Conservation (phyloP, 1,140 invertebrate genomes). For the Drosophila eugracilis region DNA sequence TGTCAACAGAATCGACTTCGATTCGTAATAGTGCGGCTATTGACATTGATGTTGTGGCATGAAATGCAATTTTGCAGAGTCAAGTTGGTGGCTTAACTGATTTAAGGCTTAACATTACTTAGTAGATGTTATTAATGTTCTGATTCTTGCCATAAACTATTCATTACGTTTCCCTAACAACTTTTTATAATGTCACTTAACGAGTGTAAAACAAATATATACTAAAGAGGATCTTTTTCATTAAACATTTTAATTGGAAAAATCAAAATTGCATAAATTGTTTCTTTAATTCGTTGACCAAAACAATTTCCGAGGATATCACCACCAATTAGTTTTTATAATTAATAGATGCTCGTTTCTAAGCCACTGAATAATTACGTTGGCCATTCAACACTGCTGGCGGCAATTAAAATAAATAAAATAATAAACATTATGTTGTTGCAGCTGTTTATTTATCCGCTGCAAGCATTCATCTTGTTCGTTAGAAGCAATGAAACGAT, state of each 20-base stretch:
- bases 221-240: too few species aligned
- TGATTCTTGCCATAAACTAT: too few species aligned
- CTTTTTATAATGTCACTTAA: too few species aligned
- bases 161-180: too few species aligned
- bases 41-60: neutral
- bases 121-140: neutral
- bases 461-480: conserved; percentile 15
- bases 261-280: too few species aligned
- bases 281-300: neutral
- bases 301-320: neutral
- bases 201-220: too few species aligned
- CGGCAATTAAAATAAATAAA: conserved; percentile 19
- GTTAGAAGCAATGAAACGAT: conserved; percentile 2
- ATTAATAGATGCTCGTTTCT: neutral
- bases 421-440: conserved; percentile 15
- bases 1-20: conserved; percentile 9
- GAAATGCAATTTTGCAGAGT: conserved; percentile 8
- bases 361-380: conserved; percentile 1
- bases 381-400: neutral
- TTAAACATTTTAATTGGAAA: too few species aligned
- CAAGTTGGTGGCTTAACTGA: neutral
- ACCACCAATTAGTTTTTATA: neutral
- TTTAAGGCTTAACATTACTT: neutral
- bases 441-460: conserved; percentile 14
- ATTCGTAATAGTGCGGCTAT: conserved; percentile 8